A percentile compares a stretch with the other conserved stretches of the same genome.
phyloP scores from a whole-genome alignment of 2,797 vertebrate genomes.

The Girardinus metallicus region DNA sequence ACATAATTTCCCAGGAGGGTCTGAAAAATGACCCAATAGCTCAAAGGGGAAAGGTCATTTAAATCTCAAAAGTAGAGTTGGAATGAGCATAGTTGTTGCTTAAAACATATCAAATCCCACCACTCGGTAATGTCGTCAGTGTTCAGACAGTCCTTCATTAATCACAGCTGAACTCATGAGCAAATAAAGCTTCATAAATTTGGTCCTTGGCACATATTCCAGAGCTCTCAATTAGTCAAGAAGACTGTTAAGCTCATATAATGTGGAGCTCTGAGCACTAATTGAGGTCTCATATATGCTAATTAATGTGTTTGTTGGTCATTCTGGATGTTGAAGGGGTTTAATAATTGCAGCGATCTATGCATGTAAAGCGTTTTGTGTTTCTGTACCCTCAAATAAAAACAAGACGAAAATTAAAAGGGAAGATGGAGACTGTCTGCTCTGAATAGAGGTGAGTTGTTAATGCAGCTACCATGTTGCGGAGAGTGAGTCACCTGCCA shows the following conservation, averaged over 20 bases:
- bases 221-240: conserved; percentile 22
- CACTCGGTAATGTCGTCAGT: not conserved
- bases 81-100: not conserved
- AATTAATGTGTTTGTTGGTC: conserved; percentile 39
- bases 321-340: conserved; percentile 34
- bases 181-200: conserved; percentile 2
- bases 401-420: not conserved
- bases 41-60: not conserved
- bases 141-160: conserved; percentile 2
- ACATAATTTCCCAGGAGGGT: not conserved
- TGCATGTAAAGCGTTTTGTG: conserved; percentile 12
- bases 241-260: not conserved
- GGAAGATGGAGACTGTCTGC: not conserved
- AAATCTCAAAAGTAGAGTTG: not conserved
- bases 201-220: conserved; percentile 14
- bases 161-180: conserved; percentile 3
- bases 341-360: conserved; percentile 27
- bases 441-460: conserved; percentile 22
- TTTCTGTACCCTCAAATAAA: not conserved
- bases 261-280: conserved; percentile 4
- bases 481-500: conserved; percentile 16
- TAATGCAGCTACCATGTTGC: conserved; percentile 5
- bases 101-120: conserved; percentile 2
- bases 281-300: not conserved
- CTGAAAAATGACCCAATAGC: not conserved